A percentile compares a stretch with the other conserved stretches of the same genome.
Conservation (phyloP, 2,888 invertebrate genomes). For the Perizoma flavofasciatum region DNA sequence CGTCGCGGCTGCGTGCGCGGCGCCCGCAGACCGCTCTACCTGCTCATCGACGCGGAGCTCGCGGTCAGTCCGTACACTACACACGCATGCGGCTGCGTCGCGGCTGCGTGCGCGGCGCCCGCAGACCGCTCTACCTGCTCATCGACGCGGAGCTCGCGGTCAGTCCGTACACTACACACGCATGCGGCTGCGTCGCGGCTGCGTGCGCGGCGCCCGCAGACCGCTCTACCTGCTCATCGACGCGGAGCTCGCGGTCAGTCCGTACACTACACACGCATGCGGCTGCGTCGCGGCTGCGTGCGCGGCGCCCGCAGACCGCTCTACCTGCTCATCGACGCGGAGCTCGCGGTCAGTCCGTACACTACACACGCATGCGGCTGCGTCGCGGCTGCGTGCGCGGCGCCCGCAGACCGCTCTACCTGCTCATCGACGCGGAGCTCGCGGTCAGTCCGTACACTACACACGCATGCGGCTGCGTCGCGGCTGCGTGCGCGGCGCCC, state of each 20-base stretch:
- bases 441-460: slow-evolving; percentile 53
- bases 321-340: slow-evolving; percentile 61
- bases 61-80: slow-evolving; percentile 53
- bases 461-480: slow-evolving; percentile 51
- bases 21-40: slow-evolving; percentile 53
- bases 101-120: slow-evolving; percentile 38
- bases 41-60: slow-evolving; percentile 60
- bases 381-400: slow-evolving; percentile 31
- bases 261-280: no score
- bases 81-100: slow-evolving; percentile 51
- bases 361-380: slow-evolving; percentile 55
- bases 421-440: slow-evolving; percentile 60
- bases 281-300: slow-evolving; percentile 38
- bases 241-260: slow-evolving; percentile 54
- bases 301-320: slow-evolving; percentile 48
- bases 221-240: slow-evolving; percentile 62
- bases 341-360: slow-evolving; percentile 54
- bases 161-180: no score
- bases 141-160: slow-evolving; percentile 61
- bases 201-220: slow-evolving; percentile 39
- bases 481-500: slow-evolving; percentile 38
- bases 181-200: slow-evolving; percentile 45
- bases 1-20: slow-evolving; percentile 31
- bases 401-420: slow-evolving; percentile 53
- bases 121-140: slow-evolving; percentile 55